Base-by-base conservation (phyloP, 2,888 invertebrate species). In the Neuroscelio doddi region DNA sequence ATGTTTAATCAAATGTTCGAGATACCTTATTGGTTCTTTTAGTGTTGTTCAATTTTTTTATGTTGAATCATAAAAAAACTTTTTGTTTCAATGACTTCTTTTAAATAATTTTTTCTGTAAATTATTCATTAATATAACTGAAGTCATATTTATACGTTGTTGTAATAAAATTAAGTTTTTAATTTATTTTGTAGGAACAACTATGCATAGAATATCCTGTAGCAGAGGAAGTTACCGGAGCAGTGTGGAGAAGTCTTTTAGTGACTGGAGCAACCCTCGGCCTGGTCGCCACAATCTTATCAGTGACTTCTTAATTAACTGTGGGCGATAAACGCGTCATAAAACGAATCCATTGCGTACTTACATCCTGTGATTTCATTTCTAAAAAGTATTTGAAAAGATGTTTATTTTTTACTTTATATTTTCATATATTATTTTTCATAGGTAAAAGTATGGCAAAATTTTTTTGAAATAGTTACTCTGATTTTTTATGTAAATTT, bases 191-290 rank as follows among this genome's bases (percentile, higher is more conserved):
- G 3, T 46, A 84, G 84, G 83, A 84, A 67, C 83, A 84, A 68
- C 69, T 84, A 15, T 84, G 82, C 67, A 75, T 81, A 70, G 84
- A 83, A 56, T 84, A 84, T 67, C 84, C 84, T 10, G 81, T 83
- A 9, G 81, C 82, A 3, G 83, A 84, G 64, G 84, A 84, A 73
- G 79, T 84, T 15, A 83, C 80, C 26, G 83, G 83, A 24, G 82
- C 83, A 7, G 77, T 84, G 29, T 84, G 83, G 83, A 75, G 81
- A 17, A 83, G 83, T 70, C 77, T 84, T 34, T 50, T 84, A 12
- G 79, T 84, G 78, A 84, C 84, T 1, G 84, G 83, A 52, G 83
- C 83, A 10, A 84, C 84, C 8, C 78, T 84, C 8, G 82, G 83
- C 29, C 68, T 84, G 45, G 81, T 84, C 10, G 83, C 84, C 10